These are phyloP conservation scores for Vollenhovia emeryi DNA, from an alignment of 1,140 invertebrate species.

Conservation along the genomic window DNA sequence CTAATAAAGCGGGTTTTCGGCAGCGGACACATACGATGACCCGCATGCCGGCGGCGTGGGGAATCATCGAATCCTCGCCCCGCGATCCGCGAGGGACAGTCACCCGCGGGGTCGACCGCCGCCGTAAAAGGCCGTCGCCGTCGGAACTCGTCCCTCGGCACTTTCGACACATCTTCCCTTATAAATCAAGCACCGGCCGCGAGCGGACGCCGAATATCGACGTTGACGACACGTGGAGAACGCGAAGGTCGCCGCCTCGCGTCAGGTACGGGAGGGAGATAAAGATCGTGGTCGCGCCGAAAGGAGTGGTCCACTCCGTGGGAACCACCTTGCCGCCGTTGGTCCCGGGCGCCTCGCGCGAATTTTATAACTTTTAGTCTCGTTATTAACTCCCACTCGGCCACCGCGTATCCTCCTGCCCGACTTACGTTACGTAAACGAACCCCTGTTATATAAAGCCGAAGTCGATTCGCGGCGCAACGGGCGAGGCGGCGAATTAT, in stretches of 20 bases:
- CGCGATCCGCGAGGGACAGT: neutral
- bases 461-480: constrained; percentile 17
- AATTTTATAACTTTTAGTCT: constrained; percentile 37
- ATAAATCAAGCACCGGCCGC: constrained; percentile 34
- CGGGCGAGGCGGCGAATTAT: neutral
- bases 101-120: neutral
- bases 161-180: constrained; percentile 42
- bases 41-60: neutral
- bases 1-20: constrained; percentile 70
- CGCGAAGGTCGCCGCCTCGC: neutral
- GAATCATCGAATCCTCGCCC: constrained; percentile 23
- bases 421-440: constrained; percentile 41
- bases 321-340: neutral
- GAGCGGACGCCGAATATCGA: neutral
- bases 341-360: neutral
- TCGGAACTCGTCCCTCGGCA: constrained; percentile 48
- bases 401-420: constrained; percentile 12
- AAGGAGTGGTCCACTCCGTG: constrained; percentile 26
- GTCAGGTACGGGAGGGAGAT: neutral
- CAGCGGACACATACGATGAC: neutral
- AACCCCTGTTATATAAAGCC: constrained; percentile 36
- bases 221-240: constrained; percentile 39
- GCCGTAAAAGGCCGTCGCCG: constrained; percentile 21
- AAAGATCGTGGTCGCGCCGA: neutral
- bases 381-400: constrained; percentile 8